phyloP scores from a whole-genome alignment of 1,140 invertebrate species.

The Zaprionus davidi region DNA sequence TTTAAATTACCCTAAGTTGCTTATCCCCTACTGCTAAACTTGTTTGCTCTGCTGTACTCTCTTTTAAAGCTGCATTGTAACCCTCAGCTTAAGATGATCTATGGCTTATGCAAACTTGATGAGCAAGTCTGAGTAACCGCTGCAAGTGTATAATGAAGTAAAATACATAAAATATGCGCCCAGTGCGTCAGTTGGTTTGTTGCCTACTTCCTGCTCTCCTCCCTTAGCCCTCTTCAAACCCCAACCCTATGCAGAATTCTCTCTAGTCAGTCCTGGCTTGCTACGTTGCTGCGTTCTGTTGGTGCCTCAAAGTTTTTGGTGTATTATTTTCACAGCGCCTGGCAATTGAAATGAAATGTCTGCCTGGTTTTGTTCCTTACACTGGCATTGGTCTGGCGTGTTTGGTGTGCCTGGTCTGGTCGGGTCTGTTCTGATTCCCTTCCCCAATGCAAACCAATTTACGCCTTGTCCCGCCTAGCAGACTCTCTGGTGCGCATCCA shows the following conservation, averaged over 20 bases:
- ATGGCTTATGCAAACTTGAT: constrained; percentile 16
- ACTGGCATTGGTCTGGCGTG: not conserved
- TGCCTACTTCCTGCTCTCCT: not conserved
- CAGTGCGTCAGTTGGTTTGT: constrained; percentile 34
- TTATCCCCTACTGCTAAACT: too few species aligned
- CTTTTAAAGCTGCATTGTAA: not conserved
- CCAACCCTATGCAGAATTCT: not conserved
- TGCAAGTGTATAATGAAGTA: constrained; percentile 63
- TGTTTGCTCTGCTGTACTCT: not conserved
- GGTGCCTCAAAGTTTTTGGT: constrained; percentile 41
- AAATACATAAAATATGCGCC: constrained; percentile 75
- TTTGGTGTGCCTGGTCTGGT: not conserved
- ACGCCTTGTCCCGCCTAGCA: constrained; percentile 55
- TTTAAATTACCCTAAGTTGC: too few species aligned
- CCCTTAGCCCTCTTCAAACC: not conserved
- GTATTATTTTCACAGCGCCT: constrained; percentile 50
- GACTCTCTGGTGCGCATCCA: constrained; percentile 39
- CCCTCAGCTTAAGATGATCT: not conserved
- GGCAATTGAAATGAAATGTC: constrained; percentile 61
- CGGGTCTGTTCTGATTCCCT: constrained; percentile 17
- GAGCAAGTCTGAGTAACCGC: constrained; percentile 10
- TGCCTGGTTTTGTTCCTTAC: constrained; percentile 32
- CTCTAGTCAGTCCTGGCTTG: not conserved
- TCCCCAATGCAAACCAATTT: constrained; percentile 66
- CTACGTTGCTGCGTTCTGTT: constrained; percentile 3